Base-by-base conservation (phyloP, 2,113 vertebrate genomes). In the Mionectes macconnelli region DNA sequence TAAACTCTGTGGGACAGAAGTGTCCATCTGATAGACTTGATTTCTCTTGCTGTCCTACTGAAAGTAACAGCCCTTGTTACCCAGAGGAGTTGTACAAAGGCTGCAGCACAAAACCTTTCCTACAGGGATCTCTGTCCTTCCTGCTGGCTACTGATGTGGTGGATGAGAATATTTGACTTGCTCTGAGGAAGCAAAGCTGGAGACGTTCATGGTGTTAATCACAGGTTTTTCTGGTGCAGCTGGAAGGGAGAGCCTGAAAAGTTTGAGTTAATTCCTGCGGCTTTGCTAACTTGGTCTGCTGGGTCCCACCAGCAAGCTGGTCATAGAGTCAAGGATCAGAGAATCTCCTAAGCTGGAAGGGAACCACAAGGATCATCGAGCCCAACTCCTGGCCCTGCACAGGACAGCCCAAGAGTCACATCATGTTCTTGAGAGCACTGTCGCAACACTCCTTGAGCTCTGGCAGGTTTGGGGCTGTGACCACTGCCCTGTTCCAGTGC, bases 331-430 rank as follows among this genome's bases (percentile, higher is more conserved):
- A 50, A 7, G 24, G 49, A 56, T 12, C 40, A 64, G 20, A 31
- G 40, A 23, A 33, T 23, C 62, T 70, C 31, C 49, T 70, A 35
- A 77, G 49, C 1, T 84, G 87, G 56, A 76, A 63, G 27, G 21
- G 49, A 42, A 15, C 12, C 49, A 63, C 1, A 1, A 33, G 15
- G 35, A 28, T 24, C 42, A 49, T 1, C 0, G 1, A 27, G 49
- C 31, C 22, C 64, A 90, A 1, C 14, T 50, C 21, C 64, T 84
- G 49, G 40, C 45, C 42, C 49, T 77, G 72, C 56, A 37, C 40
- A 75, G 45, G 19, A 42, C 28, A 64, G 18, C 16, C 47, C 21
- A 27, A 35, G 14, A n/a, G 25, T 49, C 55, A 35, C 11, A 59
- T 14, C 39, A 42, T 16, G 7, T 35, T 14, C 40, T 63, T 69